Conservation (phyloP, 2,888 invertebrate species). For the Orgyia antiqua region DNA sequence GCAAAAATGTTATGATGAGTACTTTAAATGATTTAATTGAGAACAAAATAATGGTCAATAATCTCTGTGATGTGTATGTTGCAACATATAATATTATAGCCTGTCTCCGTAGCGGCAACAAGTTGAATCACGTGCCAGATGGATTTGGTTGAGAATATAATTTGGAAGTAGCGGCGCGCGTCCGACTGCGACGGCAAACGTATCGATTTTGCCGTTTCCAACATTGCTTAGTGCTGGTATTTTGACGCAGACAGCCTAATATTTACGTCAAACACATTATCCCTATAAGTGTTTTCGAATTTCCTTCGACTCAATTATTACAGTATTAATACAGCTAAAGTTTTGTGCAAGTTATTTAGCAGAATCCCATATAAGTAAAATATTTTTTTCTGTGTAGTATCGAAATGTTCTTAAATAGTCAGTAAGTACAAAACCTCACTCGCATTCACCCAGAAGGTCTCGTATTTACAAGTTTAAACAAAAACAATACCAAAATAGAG, state of each 20-base stretch:
- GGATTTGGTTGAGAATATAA: conserved; percentile 63
- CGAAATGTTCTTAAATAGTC: too few species aligned
- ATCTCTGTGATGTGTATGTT: too few species aligned
- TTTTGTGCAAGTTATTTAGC: too few species aligned
- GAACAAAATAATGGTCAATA: too few species aligned
- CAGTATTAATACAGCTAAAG: too few species aligned
- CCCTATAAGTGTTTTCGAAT: conserved; percentile 21
- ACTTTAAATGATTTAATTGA: conserved; percentile 22
- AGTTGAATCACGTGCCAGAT: conserved; percentile 72
- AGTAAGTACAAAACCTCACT: too few species aligned
- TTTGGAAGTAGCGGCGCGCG: conserved; percentile 63
- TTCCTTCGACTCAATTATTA: too few species aligned
- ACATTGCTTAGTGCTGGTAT: conserved; percentile 47
- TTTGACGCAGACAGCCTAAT: conserved; percentile 36
- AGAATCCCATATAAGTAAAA: too few species aligned
- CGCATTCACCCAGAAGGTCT: too few species aligned
- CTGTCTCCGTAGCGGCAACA: conserved; percentile 57
- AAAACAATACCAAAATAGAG: too few species aligned
- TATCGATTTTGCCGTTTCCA: conserved; percentile 70
- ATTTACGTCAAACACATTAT: conserved; percentile 19
- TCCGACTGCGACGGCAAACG: conserved; percentile 51
- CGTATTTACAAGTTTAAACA: too few species aligned
- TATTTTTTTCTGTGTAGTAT: too few species aligned
- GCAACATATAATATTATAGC: conserved; percentile 31
- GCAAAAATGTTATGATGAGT: conserved; percentile 17